Evolutionary conservation across 2,113 vertebrate genomes (phyloP), one percentile per base, ranked within the genome.

Genomic region (Leuciscus idus): DNA sequence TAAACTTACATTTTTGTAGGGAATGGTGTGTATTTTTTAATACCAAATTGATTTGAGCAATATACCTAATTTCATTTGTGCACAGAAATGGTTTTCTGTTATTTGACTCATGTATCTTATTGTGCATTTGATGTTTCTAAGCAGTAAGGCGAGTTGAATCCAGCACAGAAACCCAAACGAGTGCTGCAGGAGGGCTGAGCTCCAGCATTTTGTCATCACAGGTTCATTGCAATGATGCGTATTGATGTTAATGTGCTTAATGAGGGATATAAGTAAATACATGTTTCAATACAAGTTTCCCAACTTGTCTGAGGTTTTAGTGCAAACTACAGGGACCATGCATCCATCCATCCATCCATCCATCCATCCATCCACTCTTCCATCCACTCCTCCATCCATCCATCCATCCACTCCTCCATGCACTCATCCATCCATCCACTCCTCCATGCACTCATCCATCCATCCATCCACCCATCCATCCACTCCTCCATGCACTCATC

Each of bases 121-220:
- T 59, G 21, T n/a, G 8, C 8, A 61, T 61, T 17, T 17, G 19
- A n/a, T 19, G 66, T 21, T 36, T 36, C 5, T 8, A 33, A 68
- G 8, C 13, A 68, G 17, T 39, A 39, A 70, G 17, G 8, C 66
- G 11, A 39, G 17, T 70, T 70, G 36, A 43, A 12, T 39, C 9
- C 9, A 39, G 36, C 11, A 39, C 9, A 39, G 36, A 36, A 72
- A 39, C 9, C 0, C 6, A 50, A 50, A 50, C 12, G 4, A 76
- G n/a, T 17, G 23, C n/a, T 81, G n/a, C n/a, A 66, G 39, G 61
- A 66, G 17, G 79, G 79, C 9, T 50, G 79, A 64, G 26, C 61
- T 50, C n/a, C 39, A 66, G 6, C 39, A 50, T 81, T 81, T 15
- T 50, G 2, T 81, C 79, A 66, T 81, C 23, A 21, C n/a, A 50